These are phyloP conservation scores for Myoxocephalus aenaeus DNA, from an alignment of 2,797 vertebrate genomes.

Conservation along the genomic window DNA sequence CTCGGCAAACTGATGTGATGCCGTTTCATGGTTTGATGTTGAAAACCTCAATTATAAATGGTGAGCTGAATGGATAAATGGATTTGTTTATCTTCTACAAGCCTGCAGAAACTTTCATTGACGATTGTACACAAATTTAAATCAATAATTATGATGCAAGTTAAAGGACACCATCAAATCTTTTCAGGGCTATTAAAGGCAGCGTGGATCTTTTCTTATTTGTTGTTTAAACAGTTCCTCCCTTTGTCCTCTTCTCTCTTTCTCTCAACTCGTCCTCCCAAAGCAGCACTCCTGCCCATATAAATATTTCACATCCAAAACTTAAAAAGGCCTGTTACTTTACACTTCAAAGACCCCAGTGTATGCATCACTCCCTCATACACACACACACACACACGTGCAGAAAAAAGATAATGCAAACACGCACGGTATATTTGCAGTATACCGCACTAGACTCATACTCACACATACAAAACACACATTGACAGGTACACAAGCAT, in stretches of 20 bases:
- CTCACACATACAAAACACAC: slow-evolving; percentile 1
- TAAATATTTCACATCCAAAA: slow-evolving; percentile 77
- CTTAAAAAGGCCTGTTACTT: slow-evolving; percentile 71
- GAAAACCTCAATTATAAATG: not conserved
- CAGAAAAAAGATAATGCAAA: slow-evolving; percentile 7
- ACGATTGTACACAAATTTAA: not conserved
- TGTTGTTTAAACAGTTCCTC: slow-evolving; percentile 37
- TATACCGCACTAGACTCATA: not conserved
- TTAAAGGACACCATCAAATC: not conserved
- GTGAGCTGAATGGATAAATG: not conserved
- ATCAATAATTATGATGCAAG: not conserved
- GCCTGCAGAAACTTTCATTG: not conserved
- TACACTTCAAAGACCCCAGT: slow-evolving; percentile 75
- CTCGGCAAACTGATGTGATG: not conserved
- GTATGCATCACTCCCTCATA: slow-evolving; percentile 43
- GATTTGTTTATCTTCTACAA: not conserved
- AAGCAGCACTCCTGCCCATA: slow-evolving; percentile 57
- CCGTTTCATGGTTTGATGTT: not conserved
- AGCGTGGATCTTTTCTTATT: slow-evolving; percentile 2
- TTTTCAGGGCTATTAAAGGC: slow-evolving; percentile 2
- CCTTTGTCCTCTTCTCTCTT: slow-evolving; percentile 21
- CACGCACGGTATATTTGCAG: not conserved
- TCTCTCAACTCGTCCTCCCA: slow-evolving; percentile 30
- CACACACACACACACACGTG: slow-evolving; percentile 10
- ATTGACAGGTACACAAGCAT: not conserved